These are phyloP conservation scores for Drosophila ficusphila DNA, from an alignment of 1,140 invertebrate species.

Conservation along the genomic window DNA sequence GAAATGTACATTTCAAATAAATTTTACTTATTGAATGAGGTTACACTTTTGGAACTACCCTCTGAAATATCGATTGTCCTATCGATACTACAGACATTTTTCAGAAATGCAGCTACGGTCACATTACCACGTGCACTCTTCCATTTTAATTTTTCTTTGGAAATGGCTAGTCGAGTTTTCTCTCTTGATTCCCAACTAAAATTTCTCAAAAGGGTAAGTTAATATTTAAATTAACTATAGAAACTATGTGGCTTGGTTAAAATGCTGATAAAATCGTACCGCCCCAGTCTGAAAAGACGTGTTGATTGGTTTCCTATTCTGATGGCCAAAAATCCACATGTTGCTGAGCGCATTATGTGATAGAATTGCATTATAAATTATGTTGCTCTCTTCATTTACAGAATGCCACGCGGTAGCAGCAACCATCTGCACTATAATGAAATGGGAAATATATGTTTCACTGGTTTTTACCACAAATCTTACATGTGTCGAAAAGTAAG, in stretches of 20 bases:
- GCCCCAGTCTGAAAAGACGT: slow-evolving; percentile 76
- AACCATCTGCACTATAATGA: too few relatives aligned
- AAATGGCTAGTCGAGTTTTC: slow-evolving; percentile 7
- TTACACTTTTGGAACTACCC: not conserved
- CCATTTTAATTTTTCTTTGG: slow-evolving; percentile 6
- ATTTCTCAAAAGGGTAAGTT: slow-evolving; percentile 12
- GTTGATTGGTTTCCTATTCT: slow-evolving; percentile 71
- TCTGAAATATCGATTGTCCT: not conserved
- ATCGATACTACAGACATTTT: not conserved
- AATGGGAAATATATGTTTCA: not conserved
- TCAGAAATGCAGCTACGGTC: not conserved
- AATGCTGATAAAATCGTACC: slow-evolving; percentile 86
- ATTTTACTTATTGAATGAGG: not conserved
- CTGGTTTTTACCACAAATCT: not conserved
- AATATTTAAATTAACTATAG: not conserved
- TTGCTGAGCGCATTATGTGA: not conserved
- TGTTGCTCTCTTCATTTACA: slow-evolving; percentile 12
- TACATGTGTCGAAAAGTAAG: slow-evolving; percentile 41
- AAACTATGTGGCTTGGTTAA: slow-evolving; percentile 87
- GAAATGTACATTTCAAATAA: too few relatives aligned
- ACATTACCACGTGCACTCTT: slow-evolving; percentile 23
- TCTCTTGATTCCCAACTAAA: not conserved
- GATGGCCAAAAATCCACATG: slow-evolving; percentile 33
- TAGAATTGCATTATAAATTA: slow-evolving; percentile 2
- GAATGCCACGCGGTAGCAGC: not conserved